Evolutionary conservation across 2,888 invertebrate species (phyloP), one percentile per base, ranked within the genome.

Genomic region (Hydroisotoma schaefferi): DNA sequence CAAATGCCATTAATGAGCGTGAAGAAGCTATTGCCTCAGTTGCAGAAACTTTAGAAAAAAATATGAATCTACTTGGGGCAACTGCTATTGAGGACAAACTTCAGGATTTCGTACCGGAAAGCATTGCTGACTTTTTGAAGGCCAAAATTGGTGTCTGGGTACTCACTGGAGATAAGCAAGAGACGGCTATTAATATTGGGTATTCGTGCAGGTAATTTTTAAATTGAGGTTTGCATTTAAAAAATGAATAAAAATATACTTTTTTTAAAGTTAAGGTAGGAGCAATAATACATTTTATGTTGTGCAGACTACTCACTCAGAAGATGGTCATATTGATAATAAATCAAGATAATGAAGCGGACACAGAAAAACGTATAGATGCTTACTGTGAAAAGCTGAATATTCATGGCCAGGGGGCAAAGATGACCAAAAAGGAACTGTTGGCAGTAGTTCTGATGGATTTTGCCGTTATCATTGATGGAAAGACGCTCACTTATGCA

Each of bases 141-240:
- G 98, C 99, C 15, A 93, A 93, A 77, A 95, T 97, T 73, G 86
- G 87, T 76, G 85, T 99, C 67, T 99, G 99, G 99, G 91, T 99
- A 57, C 80, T 99, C 74, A 99, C 99, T 0, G 99, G 99, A 2
- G 99, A 99, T 80, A 99, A 99, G 78, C 94, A 97, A 78, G 99
- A 99, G 80, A 99, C 99, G 20, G 99, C 99, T 71, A 94, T 99
- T 74, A 99, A 99, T 80, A 98, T 99, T 76, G 97, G 94, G 48
- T 92, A 94, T 78, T 94, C 97, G 1, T 93, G 94, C 74, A 83
- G 84, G 61, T n/a, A n/a, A n/a, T n/a, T n/a, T n/a, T n/a, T n/a
- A n/a, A n/a, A n/a, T n/a, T n/a, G 5, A n/a, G n/a, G n/a, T n/a
- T n/a, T n/a, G n/a, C n/a, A n/a, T n/a, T n/a, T n/a, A n/a, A n/a